phyloP scores from a whole-genome alignment of 2,797 vertebrate genomes.

The Mus spretus region DNA sequence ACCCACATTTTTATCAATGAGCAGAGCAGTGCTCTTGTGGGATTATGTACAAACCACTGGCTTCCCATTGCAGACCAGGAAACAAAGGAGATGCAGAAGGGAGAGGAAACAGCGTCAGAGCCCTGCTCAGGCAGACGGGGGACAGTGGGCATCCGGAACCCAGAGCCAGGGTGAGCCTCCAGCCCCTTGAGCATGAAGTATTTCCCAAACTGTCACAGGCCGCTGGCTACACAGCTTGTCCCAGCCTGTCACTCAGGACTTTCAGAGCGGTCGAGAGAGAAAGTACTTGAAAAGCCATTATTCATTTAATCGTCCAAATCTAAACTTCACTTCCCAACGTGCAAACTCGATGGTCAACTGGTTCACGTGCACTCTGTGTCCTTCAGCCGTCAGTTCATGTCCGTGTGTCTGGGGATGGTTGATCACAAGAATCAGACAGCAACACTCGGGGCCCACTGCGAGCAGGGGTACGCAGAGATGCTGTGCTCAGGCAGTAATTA shows the following conservation, averaged over 20 bases:
- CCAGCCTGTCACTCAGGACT: neutral
- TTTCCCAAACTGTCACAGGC: neutral
- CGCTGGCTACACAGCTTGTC: neutral
- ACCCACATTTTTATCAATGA: neutral
- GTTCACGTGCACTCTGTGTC: fast-evolving
- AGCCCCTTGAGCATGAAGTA: fast-evolving
- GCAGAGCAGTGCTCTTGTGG: neutral
- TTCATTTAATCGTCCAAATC: conserved; percentile 36
- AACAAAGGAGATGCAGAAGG: neutral
- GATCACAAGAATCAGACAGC: fast-evolving
- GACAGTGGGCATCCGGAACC: neutral
- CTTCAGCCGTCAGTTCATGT: neutral
- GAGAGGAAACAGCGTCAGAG: fast-evolving
- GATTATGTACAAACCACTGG: too few relatives aligned
- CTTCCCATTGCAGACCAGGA: neutral
- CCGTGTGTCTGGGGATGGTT: fast-evolving
- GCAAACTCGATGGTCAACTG: neutral
- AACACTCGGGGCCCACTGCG: fast-evolving
- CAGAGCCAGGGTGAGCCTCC: too few relatives aligned
- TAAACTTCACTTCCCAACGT: neutral
- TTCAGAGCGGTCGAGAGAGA: conserved; percentile 8
- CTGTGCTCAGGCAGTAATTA: fast-evolving
- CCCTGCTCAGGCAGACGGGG: fast-evolving
- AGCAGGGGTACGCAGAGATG: fast-evolving
- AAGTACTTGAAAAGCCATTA: conserved; percentile 29